Evolutionary conservation across 2,888 invertebrate genomes (phyloP).

Genomic region (Rhopalosiphum nymphaeae): DNA sequence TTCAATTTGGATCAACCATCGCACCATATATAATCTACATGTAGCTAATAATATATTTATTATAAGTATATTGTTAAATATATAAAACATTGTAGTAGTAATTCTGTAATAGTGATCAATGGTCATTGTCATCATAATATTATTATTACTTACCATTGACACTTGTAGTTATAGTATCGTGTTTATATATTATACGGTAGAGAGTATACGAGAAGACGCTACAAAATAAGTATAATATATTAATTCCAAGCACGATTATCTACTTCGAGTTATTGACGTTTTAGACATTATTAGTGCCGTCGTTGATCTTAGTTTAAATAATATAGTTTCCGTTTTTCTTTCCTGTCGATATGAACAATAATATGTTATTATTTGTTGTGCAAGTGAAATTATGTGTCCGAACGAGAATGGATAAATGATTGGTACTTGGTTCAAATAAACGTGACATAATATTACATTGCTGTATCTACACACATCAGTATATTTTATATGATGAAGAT

Average conservation of each 20-base stretch:
- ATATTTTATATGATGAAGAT: not conserved
- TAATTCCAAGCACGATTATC: constrained; percentile 1
- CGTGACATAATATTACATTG: not conserved
- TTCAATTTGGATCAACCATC: not conserved
- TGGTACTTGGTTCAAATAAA: not conserved
- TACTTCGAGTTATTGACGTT: not conserved
- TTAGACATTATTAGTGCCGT: not conserved
- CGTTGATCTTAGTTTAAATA: not conserved
- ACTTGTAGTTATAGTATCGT: not conserved
- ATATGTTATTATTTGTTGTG: not conserved
- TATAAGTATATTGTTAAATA: no score
- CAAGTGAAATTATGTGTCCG: not conserved
- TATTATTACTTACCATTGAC: not conserved
- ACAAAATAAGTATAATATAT: not conserved
- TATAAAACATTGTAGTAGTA: not conserved
- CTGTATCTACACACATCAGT: not conserved
- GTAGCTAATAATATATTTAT: not conserved
- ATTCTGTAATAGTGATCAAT: not conserved
- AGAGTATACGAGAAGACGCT: not conserved
- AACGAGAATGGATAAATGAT: not conserved
- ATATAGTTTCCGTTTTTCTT: not conserved
- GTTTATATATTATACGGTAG: not conserved
- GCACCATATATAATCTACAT: not conserved
- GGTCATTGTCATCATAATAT: not conserved
- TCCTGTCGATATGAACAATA: not conserved